Evolutionary conservation across 2,113 vertebrate genomes (phyloP).

Genomic region (Epinephelus moara): DNA sequence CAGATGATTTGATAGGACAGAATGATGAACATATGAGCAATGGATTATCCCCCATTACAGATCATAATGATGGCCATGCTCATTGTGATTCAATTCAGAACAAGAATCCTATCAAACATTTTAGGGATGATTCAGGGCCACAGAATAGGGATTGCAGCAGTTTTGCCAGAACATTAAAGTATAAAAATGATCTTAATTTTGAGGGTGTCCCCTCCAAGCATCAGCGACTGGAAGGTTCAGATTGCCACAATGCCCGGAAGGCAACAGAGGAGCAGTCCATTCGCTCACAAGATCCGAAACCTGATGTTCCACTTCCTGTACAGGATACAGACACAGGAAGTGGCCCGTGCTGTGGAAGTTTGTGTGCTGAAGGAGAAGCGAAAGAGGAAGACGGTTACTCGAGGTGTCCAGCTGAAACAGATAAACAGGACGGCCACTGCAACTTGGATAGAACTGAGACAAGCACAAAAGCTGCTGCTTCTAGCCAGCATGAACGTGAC

Average conservation of each 20-base stretch:
- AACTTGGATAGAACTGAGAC: slow-evolving; percentile 7
- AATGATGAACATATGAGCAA: slow-evolving; percentile 1
- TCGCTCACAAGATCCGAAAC: not conserved
- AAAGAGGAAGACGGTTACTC: slow-evolving; percentile 44
- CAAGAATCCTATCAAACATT: not conserved
- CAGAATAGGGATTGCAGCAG: not conserved
- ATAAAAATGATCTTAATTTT: slow-evolving; percentile 12
- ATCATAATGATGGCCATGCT: not conserved
- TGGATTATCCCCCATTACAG: slow-evolving; percentile 5
- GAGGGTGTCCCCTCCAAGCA: slow-evolving; percentile 23
- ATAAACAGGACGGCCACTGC: not conserved
- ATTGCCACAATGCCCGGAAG: not conserved
- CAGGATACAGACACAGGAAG: slow-evolving; percentile 11
- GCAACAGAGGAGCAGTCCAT: not conserved
- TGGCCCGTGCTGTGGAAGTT: not conserved
- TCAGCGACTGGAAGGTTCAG: slow-evolving; percentile 9
- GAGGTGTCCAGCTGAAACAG: not conserved
- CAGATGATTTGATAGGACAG: slow-evolving; percentile 4
- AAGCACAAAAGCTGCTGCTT: not conserved
- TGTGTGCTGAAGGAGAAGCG: slow-evolving; percentile 11
- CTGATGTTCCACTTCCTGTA: slow-evolving; percentile 20
- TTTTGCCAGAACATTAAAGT: not conserved
- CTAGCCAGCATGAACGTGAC: not conserved
- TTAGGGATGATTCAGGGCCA: not conserved
- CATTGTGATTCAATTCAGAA: slow-evolving; percentile 37